A percentile compares a stretch with the other conserved stretches of the same genome.
phyloP scores from a whole-genome alignment of 2,888 invertebrate genomes.

The Leptodirus hochenwartii region DNA sequence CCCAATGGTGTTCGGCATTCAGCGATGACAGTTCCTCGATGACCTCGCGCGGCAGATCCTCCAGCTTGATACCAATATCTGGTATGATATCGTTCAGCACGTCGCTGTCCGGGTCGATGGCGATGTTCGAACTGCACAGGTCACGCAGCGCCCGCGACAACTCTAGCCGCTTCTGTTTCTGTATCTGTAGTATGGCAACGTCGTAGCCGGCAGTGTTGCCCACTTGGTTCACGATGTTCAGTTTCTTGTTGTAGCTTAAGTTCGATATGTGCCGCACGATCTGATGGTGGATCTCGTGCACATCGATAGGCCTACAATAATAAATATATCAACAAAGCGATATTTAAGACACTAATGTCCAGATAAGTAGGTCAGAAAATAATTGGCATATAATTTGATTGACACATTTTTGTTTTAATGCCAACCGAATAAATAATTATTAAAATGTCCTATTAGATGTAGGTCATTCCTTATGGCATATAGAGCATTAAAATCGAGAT shows the following conservation, averaged over 20 bases:
- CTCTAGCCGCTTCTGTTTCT: conserved; percentile 23
- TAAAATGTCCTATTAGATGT: too few species aligned
- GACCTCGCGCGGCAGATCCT: conserved; percentile 22
- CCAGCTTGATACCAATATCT: conserved; percentile 24
- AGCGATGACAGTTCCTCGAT: conserved; percentile 21
- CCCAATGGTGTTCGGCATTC: too few species aligned
- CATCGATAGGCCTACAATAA: conserved; percentile 13
- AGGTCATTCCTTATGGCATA: too few species aligned
- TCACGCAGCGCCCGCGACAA: conserved; percentile 23
- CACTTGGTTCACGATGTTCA: conserved; percentile 21
- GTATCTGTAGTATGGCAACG: conserved; percentile 21
- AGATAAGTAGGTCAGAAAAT: too few species aligned
- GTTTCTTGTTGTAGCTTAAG: conserved; percentile 21
- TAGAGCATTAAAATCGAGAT: too few species aligned
- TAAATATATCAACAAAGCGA: too few species aligned
- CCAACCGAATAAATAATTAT: too few species aligned
- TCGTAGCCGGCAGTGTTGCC: conserved; percentile 20
- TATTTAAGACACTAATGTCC: too few species aligned
- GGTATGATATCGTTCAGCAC: conserved; percentile 23
- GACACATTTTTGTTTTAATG: too few species aligned
- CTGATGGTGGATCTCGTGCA: conserved; percentile 21
- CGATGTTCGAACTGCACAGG: conserved; percentile 17
- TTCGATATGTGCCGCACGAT: conserved; percentile 23
- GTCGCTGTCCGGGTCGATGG: conserved; percentile 16
- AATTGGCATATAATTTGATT: too few species aligned